Conservation (phyloP, 2,888 invertebrate genomes). For the Pristionchus exspectatus region DNA sequence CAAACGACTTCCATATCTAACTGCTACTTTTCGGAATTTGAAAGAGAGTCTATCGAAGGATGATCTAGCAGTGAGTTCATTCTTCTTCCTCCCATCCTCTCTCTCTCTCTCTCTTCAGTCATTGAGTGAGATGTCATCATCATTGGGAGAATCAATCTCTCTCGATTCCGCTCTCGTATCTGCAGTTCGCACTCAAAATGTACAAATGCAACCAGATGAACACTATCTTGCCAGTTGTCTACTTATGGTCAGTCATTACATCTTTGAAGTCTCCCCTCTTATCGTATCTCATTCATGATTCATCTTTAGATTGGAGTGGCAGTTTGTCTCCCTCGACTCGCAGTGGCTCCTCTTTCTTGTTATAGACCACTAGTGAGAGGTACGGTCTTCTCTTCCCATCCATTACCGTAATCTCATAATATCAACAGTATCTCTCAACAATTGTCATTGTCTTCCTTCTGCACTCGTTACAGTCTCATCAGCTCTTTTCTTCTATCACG, state of each 20-base stretch:
- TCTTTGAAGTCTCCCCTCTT: too few relatives aligned
- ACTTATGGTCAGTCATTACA: conserved; percentile 87
- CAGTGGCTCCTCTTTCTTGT: conserved; percentile 42
- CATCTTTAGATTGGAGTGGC: conserved; percentile 46
- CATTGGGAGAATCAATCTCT: conserved; percentile 93
- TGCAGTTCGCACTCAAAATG: conserved; percentile 88
- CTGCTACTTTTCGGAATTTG: conserved; percentile 88
- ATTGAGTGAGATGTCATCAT: conserved; percentile 87
- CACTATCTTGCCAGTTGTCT: conserved; percentile 87
- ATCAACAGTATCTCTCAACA: conserved; percentile 86
- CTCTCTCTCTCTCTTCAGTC: background rate
- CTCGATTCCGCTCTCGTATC: conserved; percentile 95
- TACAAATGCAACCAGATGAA: conserved; percentile 65
- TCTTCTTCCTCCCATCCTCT: background rate
- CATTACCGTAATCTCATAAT: background rate
- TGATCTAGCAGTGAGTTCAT: conserved; percentile 61
- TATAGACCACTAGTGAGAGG: conserved; percentile 77
- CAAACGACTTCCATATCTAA: conserved; percentile 93
- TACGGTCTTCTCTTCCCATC: background rate
- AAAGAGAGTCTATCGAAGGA: conserved; percentile 66
- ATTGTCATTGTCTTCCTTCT: conserved; percentile 97
- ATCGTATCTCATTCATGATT: background rate
- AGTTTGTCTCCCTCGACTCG: conserved; percentile 50
- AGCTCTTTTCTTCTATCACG: conserved; percentile 95
- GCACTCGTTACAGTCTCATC: conserved; percentile 97